Conservation (phyloP, 2,797 vertebrate species). For the Spinus pinus region DNA sequence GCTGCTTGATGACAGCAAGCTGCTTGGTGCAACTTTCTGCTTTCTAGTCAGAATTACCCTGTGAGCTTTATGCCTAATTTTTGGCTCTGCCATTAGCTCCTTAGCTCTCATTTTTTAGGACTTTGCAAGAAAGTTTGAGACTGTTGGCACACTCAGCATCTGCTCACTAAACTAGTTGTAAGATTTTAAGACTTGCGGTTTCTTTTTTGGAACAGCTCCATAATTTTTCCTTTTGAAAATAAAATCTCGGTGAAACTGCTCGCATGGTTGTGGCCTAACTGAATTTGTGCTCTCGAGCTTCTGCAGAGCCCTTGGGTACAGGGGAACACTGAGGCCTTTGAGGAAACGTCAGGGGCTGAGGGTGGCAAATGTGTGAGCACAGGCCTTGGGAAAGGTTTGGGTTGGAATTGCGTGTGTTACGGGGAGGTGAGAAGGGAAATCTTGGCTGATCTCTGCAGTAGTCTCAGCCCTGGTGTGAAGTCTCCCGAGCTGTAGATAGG, state of each 20-base stretch:
- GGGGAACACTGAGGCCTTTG: background rate
- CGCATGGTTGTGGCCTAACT: background rate
- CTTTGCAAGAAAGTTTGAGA: background rate
- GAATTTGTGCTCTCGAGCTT: background rate
- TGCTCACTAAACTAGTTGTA: background rate
- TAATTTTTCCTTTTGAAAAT: background rate
- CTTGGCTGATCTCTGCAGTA: background rate
- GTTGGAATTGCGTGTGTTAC: fast-evolving
- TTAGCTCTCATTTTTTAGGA: background rate
- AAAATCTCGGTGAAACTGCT: background rate
- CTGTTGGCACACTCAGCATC: background rate
- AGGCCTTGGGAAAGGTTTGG: background rate
- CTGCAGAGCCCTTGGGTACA: background rate
- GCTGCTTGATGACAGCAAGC: background rate
- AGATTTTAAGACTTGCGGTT: constrained; percentile 36
- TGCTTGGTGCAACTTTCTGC: background rate
- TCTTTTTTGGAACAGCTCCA: constrained; percentile 1
- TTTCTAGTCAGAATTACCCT: background rate
- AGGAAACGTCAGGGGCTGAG: background rate
- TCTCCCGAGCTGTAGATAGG: background rate
- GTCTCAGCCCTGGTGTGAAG: background rate
- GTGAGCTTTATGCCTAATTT: background rate
- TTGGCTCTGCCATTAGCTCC: background rate
- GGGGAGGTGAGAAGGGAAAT: background rate
- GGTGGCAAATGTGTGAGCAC: background rate